phyloP scores from a whole-genome alignment of 1,140 invertebrate species.

The Heliconius himera region DNA sequence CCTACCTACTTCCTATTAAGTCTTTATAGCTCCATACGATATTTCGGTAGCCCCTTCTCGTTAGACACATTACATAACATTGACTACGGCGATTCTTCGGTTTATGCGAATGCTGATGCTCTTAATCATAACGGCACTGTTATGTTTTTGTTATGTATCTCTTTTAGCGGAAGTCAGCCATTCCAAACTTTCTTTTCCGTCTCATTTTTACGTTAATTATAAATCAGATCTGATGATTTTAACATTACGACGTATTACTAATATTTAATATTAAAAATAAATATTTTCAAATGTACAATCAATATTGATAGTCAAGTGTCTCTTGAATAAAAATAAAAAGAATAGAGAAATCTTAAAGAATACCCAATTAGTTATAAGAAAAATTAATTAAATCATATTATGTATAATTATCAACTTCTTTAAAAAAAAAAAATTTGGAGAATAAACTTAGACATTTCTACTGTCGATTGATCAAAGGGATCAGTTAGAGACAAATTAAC shows the following conservation, averaged over 20 bases:
- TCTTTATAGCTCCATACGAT: background rate
- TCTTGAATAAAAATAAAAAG: background rate
- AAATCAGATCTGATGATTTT: background rate
- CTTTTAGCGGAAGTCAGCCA: conserved; percentile 22
- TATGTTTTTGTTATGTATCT: conserved; percentile 28
- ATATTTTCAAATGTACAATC: background rate
- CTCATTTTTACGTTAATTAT: conserved; percentile 14
- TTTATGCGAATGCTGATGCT: conserved; percentile 31
- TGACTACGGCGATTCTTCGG: conserved; percentile 10
- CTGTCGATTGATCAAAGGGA: too few species aligned
- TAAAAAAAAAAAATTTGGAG: too few species aligned
- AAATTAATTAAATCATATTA: too few species aligned
- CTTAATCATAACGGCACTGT: conserved; percentile 23
- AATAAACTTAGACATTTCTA: too few species aligned
- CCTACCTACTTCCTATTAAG: background rate
- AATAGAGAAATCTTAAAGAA: too few species aligned
- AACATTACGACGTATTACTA: background rate
- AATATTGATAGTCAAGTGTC: background rate
- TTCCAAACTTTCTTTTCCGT: conserved; percentile 32
- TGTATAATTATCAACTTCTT: too few species aligned
- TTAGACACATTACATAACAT: conserved; percentile 13
- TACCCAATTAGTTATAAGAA: too few species aligned
- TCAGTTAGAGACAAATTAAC: too few species aligned
- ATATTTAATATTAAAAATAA: background rate
- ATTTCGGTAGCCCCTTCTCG: conserved; percentile 9